Percentiles rank a stretch among this genome's conserved stretches.
These are phyloP conservation scores for Coluber constrictor DNA, from an alignment of 2,797 vertebrate genomes.

Conservation along the genomic window DNA sequence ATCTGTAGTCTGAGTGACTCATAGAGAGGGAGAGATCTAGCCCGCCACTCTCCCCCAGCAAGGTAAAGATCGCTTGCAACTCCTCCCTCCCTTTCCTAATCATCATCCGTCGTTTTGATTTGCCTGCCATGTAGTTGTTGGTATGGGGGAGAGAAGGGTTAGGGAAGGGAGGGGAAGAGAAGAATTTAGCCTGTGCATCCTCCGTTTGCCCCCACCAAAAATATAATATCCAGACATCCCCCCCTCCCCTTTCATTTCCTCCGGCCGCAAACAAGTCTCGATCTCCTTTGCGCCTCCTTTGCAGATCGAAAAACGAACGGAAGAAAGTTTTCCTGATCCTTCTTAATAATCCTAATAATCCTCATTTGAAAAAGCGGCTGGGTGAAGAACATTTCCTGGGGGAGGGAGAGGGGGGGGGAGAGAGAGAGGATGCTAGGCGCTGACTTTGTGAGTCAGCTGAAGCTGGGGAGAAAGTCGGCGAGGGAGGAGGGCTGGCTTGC, in stretches of 20 bases:
- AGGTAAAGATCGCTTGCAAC: conserved; percentile 69
- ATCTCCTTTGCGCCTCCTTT: neutral
- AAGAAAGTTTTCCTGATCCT: conserved; percentile 40
- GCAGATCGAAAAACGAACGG: conserved; percentile 28
- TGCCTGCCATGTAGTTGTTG: neutral
- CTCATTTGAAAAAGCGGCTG: neutral
- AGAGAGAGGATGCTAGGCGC: neutral
- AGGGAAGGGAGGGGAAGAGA: neutral
- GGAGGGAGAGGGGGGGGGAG: neutral
- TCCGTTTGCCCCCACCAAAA: neutral
- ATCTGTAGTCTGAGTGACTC: conserved; percentile 67
- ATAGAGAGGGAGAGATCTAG: conserved; percentile 51
- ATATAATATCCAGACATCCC: neutral
- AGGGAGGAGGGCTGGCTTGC: conserved; percentile 1
- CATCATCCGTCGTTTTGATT: neutral
- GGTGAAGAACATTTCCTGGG: conserved; percentile 26
- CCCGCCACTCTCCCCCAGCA: conserved; percentile 54
- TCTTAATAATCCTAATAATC: neutral
- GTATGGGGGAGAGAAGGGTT: accelerated
- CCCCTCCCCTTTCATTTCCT: neutral
- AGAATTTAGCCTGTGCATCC: neutral
- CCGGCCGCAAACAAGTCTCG: neutral
- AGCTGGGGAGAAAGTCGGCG: conserved; percentile 41
- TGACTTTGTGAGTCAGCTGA: conserved; percentile 57
- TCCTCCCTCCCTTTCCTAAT: conserved; percentile 30